Conservation (phyloP, 2,797 vertebrate species). For the Petrocephalus schoutedeni region DNA sequence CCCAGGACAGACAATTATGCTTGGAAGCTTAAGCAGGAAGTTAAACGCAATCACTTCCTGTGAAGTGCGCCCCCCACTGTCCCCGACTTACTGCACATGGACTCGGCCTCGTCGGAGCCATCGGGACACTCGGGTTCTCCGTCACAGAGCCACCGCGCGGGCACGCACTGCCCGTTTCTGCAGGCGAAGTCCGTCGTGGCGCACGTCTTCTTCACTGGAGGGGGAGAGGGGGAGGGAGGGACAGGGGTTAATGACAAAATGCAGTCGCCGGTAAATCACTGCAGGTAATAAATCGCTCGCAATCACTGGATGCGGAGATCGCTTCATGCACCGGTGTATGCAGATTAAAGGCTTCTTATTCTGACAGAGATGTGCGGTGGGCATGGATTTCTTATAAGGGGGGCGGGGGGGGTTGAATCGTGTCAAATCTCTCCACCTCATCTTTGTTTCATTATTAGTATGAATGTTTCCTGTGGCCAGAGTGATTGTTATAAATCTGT, state of each 20-base stretch:
- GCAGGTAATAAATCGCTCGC: not conserved
- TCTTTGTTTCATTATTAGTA: not conserved
- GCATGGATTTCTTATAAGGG: not conserved
- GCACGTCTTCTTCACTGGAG: conserved; percentile 86
- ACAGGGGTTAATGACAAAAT: not conserved
- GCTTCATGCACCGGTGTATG: not conserved
- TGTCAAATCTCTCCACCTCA: not conserved
- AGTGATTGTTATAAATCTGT: not conserved
- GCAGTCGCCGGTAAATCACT: not conserved
- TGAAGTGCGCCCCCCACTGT: not conserved
- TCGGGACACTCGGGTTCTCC: conserved; percentile 88
- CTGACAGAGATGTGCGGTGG: not conserved
- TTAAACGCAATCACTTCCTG: not conserved
- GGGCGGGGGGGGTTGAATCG: not conserved
- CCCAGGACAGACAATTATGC: not conserved
- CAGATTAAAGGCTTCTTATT: not conserved
- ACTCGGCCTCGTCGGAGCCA: conserved; percentile 83
- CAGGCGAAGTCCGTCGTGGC: conserved; percentile 87
- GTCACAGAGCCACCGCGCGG: conserved; percentile 86
- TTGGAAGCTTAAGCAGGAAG: not conserved
- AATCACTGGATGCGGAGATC: not conserved
- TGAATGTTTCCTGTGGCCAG: not conserved
- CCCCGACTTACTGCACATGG: conserved; percentile 83
- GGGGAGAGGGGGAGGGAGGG: not conserved
- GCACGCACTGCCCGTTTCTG: conserved; percentile 87